These are phyloP conservation scores for Triplophysa yarkandensis DNA, from an alignment of 2,797 vertebrate genomes.

Conservation along the genomic window DNA sequence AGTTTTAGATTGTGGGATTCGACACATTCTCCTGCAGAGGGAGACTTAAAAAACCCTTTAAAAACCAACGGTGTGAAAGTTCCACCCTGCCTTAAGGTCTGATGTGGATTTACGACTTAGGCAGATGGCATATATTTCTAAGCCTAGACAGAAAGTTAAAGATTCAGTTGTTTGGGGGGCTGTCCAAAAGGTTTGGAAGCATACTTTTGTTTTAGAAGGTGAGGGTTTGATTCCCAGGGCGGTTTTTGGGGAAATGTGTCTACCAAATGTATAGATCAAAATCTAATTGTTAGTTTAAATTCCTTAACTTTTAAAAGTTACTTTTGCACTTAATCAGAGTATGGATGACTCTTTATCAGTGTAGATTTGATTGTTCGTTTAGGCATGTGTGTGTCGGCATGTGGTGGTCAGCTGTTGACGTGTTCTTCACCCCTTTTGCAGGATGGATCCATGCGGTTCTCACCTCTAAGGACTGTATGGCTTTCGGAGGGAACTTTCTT, in stretches of 20 bases:
- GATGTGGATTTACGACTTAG: background rate
- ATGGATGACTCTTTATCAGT: constrained; percentile 33
- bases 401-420: constrained; percentile 49
- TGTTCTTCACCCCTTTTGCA: constrained; percentile 69
- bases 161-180: constrained; percentile 25
- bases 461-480: constrained; percentile 99
- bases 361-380: background rate
- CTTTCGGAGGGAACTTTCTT: constrained; percentile 98
- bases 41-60: constrained; percentile 13
- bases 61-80: constrained; percentile 17
- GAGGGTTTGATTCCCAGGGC: too few relatives aligned
- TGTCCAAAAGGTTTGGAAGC: background rate
- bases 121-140: constrained; percentile 5
- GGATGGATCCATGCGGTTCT: constrained; percentile 99
- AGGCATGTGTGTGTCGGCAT: constrained; percentile 3
- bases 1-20: constrained; percentile 28
- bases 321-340: constrained; percentile 7
- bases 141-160: background rate
- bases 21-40: constrained; percentile 11
- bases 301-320: too few relatives aligned
- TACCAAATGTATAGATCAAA: too few relatives aligned
- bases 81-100: background rate
- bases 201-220: background rate
- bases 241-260: too few relatives aligned
- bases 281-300: too few relatives aligned